Base-by-base conservation (phyloP, 2,797 vertebrate genomes). In the Chelon labrosus region DNA sequence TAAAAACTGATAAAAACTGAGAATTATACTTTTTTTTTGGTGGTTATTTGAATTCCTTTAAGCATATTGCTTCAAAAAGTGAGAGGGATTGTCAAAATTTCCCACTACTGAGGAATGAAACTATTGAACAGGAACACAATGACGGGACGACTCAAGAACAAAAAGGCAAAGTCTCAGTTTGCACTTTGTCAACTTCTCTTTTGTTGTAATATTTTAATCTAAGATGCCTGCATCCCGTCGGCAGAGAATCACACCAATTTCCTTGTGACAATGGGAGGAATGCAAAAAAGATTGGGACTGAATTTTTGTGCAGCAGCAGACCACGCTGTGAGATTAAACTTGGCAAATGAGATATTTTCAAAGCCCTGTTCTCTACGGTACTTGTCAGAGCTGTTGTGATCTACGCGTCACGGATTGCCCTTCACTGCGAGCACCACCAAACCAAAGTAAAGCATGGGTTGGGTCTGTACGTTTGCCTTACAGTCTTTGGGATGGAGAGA, bases 391-490 rank as follows among this genome's bases (percentile, higher is more conserved):
- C 41, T 44, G 39, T 70, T 81, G 60, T 63, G 67, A 75, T 79
- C 70, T 75, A 73, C 60, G 75, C 22, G 69, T 75, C 8, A 56
- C 44, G 51, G 50, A 64, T 75, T 62, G 66, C 12, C 60, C 55
- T 82, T 77, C 61, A 84, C 46, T 80, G 37, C 50, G 55, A 59
- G 60, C 53, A 75, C 35, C 46, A 79, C 49, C 42, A 73, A 87
- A 80, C 64, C 53, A 77, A 72, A 77, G 62, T 53, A 51, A 68
- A 35, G 31, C 31, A 7, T 8, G 41, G 59, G 35, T 65, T 66
- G 59, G 65, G 70, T 80, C 75, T 73, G 73, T 80, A 75, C 65
- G 70, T 83, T 84, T 64, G 74, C 56, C 66, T 70, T 82, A 37
- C 27, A 65, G 73, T 50, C 53, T 79, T 76, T 72, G 65, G 58